Base-by-base conservation (phyloP, 2,113 vertebrate genomes). In the Vulpes ferrilata region DNA sequence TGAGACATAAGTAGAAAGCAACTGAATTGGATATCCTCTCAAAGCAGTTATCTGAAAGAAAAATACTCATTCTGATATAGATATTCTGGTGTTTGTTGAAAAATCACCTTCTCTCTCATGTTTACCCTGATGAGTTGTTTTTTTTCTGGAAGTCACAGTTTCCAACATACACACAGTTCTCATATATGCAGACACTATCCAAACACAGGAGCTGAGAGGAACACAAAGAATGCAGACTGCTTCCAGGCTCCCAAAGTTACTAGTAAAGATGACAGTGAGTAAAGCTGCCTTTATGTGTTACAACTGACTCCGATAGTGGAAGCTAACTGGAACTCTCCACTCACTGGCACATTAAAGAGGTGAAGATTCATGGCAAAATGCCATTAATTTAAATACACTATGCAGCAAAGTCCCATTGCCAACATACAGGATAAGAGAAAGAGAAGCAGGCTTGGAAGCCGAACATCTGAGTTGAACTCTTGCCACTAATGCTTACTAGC, bases 121-220 rank as follows among this genome's bases (percentile, higher is more conserved):
- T 73, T 86, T 93, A 96, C 27, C 59, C n/a, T 10, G 6, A 60
- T 38, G 86, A 76, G 32, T 53, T 13, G 35, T 91, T 81, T 43
- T 74, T 94, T 35, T 79, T 74, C 76, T 90, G 25, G 64, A 96
- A 93, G 59, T 67, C 53, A 69, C 1, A 80, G 48, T 43, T 87
- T 65, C 23, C 59, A 81, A 23, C 59, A 55, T 3, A 81, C 64
- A 95, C 90, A 93, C 11, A 74, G 59, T 86, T 80, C 69, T 87
- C 74, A 27, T 43, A 35, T 57, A 62, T 38, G 71, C 48, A 82
- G 95, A 88, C 27, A 53, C 51, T 88, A 62, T 87, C 62, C 60
- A 88, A 90, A 94, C 81, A 94, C 64, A 90, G 74, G 88, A 80
- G 59, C 81, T 0, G 1, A 74, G 64, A 81, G 95, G 71, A 92